Evolutionary conservation across 2,113 vertebrate species (phyloP).

Genomic region (Amia ocellicauda): DNA sequence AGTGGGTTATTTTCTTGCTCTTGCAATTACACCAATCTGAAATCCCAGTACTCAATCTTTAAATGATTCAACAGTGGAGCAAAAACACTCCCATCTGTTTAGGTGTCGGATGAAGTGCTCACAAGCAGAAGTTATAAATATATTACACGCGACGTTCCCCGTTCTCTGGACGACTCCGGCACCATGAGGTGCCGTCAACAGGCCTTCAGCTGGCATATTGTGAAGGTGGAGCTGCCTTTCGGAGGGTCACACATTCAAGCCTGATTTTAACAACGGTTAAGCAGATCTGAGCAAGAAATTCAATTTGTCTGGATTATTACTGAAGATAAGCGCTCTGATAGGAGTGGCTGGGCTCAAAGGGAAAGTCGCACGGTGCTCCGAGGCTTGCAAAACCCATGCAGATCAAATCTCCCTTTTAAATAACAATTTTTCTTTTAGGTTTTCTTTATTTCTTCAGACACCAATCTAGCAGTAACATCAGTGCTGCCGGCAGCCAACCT

Average conservation of each 20-base stretch:
- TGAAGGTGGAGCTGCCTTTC: neutral
- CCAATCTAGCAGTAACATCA: conserved; percentile 32
- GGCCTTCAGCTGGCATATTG: neutral
- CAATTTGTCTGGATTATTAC: no score
- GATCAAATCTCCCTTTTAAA: conserved; percentile 18
- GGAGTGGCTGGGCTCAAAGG: neutral
- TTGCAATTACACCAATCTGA: neutral
- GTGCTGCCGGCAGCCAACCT: no score
- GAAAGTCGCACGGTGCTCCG: conserved; percentile 31
- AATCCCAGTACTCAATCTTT: neutral
- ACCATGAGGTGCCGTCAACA: neutral
- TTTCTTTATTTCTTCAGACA: conserved; percentile 5
- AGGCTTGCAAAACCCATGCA: conserved; percentile 29
- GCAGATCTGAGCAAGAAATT: conserved; percentile 22
- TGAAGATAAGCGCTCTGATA: neutral
- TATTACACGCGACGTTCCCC: neutral
- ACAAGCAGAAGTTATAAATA: neutral
- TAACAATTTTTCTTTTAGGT: conserved; percentile 1
- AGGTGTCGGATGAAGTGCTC: neutral
- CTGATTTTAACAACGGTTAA: conserved; percentile 31
- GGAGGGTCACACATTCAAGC: neutral
- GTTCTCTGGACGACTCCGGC: neutral
- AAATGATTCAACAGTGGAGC: neutral
- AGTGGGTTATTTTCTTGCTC: neutral
- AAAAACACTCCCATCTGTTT: neutral